These are phyloP conservation scores for Cyprinodon diabolis DNA, from an alignment of 2,797 vertebrate species.

Conservation along the genomic window DNA sequence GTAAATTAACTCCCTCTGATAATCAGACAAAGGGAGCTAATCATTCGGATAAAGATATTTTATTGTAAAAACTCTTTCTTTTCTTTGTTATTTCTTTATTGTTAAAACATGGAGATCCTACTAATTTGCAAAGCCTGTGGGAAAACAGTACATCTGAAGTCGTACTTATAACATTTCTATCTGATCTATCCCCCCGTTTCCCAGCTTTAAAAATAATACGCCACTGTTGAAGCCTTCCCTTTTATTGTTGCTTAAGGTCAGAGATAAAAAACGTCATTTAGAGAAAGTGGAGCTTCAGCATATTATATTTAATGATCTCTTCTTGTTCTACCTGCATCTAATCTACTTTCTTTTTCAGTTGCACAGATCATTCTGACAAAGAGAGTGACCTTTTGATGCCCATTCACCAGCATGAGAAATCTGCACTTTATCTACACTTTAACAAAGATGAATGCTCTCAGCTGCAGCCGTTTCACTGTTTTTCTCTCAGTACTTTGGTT, in stretches of 20 bases:
- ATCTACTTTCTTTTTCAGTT: conserved; percentile 9
- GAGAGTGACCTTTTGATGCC: conserved; percentile 42
- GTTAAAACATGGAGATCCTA: conserved; percentile 22
- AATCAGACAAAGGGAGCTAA: no score
- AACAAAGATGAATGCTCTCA: conserved; percentile 13
- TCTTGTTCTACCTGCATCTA: conserved; percentile 16
- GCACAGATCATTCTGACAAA: conserved; percentile 33
- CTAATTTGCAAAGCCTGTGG: not conserved
- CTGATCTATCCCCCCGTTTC: conserved; percentile 10
- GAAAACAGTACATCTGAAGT: conserved; percentile 14
- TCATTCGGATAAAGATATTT: no score
- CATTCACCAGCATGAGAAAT: conserved; percentile 38
- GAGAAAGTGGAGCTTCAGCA: conserved; percentile 10
- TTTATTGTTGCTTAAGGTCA: conserved; percentile 16
- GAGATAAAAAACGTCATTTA: conserved; percentile 9
- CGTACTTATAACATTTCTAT: conserved; percentile 13
- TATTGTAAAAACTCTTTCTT: no score
- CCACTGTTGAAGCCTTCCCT: conserved; percentile 1
- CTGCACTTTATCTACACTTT: not conserved
- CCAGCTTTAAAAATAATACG: conserved; percentile 11
- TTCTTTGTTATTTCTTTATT: conserved; percentile 11
- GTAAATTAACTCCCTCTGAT: conserved; percentile 35
- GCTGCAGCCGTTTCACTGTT: not conserved
- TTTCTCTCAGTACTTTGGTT: not conserved
- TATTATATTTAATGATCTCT: conserved; percentile 21